These are phyloP conservation scores for Cassiopea xamachana DNA, from an alignment of 30 jellyfish, hydroid and myxozoan genomes.

Conservation along the genomic window DNA sequence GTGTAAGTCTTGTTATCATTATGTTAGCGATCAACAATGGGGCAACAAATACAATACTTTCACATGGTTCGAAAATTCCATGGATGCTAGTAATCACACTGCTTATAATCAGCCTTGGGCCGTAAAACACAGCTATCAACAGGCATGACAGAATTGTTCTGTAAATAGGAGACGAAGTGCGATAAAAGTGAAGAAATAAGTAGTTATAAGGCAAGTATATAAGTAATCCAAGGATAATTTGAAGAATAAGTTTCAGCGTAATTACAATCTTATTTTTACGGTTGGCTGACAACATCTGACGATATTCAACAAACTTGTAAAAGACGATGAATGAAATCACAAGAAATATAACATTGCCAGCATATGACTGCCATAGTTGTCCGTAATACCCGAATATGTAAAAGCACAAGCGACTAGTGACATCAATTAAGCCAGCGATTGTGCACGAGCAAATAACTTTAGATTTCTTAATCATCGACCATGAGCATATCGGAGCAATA, in stretches of 20 bases:
- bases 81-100: not conserved
- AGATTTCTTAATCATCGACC: not conserved
- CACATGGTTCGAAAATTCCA: not conserved
- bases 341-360: conserved; percentile 13
- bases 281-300: not conserved
- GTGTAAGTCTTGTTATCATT: conserved; percentile 16
- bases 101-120: conserved; percentile 13
- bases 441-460: not conserved
- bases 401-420: not conserved
- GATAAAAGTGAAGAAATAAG: not conserved
- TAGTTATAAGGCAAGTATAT: not conserved
- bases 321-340: not conserved
- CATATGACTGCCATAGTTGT: conserved; percentile 3
- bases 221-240: not conserved
- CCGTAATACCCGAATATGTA: conserved; percentile 4
- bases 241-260: conserved; percentile 9
- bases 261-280: not conserved
- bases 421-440: conserved; percentile 7
- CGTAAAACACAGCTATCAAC: not conserved
- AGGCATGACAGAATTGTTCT: conserved; percentile 5
- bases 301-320: conserved; percentile 1
- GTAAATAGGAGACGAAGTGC: not conserved
- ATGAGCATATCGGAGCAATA: not conserved
- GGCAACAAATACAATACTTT: not conserved
- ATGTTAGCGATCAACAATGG: not conserved